phyloP scores from a whole-genome alignment of 2,888 invertebrate species.

The Diarsia rubi region DNA sequence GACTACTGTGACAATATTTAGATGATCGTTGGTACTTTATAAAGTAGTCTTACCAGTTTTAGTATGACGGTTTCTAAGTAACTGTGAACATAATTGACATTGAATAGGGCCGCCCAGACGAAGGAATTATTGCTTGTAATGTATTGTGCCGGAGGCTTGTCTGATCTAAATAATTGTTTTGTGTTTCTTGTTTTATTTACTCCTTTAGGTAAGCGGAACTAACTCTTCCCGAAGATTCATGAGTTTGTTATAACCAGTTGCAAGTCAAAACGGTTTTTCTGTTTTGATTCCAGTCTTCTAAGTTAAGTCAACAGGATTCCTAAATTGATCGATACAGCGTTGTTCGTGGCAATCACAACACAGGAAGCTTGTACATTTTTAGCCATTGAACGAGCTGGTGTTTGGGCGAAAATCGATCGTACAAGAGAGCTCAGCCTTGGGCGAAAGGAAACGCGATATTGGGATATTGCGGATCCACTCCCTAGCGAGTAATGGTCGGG shows the following conservation, averaged over 20 bases:
- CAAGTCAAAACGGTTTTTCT: neutral
- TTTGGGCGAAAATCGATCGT: constrained; percentile 31
- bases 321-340: neutral
- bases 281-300: neutral
- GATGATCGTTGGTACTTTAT: constrained; percentile 20
- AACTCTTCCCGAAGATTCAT: neutral
- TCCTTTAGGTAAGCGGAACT: constrained; percentile 6
- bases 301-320: neutral
- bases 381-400: constrained; percentile 21
- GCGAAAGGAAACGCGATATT: constrained; percentile 55
- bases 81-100: constrained; percentile 63
- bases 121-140: constrained; percentile 32
- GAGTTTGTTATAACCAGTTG: constrained; percentile 7
- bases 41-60: constrained; percentile 53
- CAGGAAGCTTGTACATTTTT: constrained; percentile 40
- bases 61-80: constrained; percentile 38
- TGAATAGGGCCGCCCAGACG: constrained; percentile 31
- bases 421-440: constrained; percentile 37
- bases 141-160: constrained; percentile 37
- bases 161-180: constrained; percentile 29
- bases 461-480: constrained; percentile 51
- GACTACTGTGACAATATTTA: constrained; percentile 62
- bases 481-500: constrained; percentile 47
- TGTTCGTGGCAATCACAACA: neutral
- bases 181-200: constrained; percentile 30